Percentiles rank a stretch among this genome's conserved stretches.
Evolutionary conservation across 1,140 invertebrate genomes (phyloP).

Genomic region (Nasonia longicornis): DNA sequence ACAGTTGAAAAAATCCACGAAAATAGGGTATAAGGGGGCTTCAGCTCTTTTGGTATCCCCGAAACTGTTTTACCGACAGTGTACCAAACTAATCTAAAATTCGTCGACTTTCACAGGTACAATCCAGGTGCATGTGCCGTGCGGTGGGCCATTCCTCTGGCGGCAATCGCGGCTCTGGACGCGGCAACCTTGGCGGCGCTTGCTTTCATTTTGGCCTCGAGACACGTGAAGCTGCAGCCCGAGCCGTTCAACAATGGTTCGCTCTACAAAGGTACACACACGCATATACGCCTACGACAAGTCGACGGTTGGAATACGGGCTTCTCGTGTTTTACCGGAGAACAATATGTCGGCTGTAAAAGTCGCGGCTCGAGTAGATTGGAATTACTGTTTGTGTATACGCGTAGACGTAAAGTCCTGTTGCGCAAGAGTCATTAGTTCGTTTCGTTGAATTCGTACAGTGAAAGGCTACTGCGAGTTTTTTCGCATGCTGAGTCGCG

Average conservation of each 20-base stretch:
- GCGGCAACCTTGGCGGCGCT: slow-evolving; percentile 89
- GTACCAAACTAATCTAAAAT: background rate
- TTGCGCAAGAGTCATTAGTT: background rate
- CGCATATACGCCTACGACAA: background rate
- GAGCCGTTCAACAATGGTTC: slow-evolving; percentile 80
- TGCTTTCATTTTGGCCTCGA: slow-evolving; percentile 92
- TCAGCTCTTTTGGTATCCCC: too few species aligned
- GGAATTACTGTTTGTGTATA: background rate
- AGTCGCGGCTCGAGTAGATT: too few species aligned
- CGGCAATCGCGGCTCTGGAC: slow-evolving; percentile 92
- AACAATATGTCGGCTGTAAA: too few species aligned
- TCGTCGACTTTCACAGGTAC: slow-evolving; percentile 64
- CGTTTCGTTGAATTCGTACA: background rate
- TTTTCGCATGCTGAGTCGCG: too few species aligned
- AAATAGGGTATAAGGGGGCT: too few species aligned
- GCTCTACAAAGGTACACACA: slow-evolving; percentile 70
- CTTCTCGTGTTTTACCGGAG: too few species aligned
- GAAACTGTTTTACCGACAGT: too few species aligned
- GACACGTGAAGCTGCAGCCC: slow-evolving; percentile 86
- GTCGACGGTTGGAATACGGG: too few species aligned
- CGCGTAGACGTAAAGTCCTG: background rate
- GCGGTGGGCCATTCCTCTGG: slow-evolving; percentile 95
- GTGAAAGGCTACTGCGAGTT: too few species aligned
- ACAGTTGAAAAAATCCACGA: background rate
- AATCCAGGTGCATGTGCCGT: slow-evolving; percentile 85